These are phyloP conservation scores for Arctocebus calabarensis DNA, from an alignment of 2,797 vertebrate genomes.

Conservation along the genomic window DNA sequence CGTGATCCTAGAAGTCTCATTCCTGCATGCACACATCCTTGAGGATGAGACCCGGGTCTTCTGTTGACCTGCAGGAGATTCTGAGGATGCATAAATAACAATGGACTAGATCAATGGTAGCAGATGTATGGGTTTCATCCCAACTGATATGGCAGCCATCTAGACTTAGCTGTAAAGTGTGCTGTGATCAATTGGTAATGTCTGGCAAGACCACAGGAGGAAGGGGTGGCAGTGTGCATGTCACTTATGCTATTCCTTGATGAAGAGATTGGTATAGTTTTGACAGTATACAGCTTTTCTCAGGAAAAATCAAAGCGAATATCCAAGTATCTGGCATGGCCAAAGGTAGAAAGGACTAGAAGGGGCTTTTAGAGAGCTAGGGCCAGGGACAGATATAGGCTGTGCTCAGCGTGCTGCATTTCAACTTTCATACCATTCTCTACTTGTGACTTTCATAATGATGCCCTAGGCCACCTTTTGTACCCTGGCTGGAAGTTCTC, in stretches of 20 bases:
- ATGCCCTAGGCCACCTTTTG: constrained; percentile 5
- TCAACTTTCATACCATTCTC: background rate
- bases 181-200: constrained; percentile 20
- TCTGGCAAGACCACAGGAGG: background rate
- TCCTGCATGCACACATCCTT: background rate
- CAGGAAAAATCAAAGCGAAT: background rate
- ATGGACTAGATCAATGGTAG: background rate
- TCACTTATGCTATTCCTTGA: background rate
- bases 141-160: background rate
- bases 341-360: background rate
- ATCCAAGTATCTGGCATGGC: background rate
- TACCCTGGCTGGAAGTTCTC: background rate
- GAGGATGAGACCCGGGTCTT: background rate
- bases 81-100: background rate
- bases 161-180: background rate
- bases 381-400: background rate
- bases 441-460: background rate
- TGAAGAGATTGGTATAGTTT: background rate
- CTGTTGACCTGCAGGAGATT: background rate
- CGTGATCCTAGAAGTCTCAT: background rate
- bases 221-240: background rate
- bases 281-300: background rate
- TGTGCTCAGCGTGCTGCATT: background rate
- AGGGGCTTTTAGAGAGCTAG: background rate
- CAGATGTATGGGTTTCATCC: background rate